phyloP scores from a whole-genome alignment of 1,140 invertebrate genomes.

The Cydia splendana region DNA sequence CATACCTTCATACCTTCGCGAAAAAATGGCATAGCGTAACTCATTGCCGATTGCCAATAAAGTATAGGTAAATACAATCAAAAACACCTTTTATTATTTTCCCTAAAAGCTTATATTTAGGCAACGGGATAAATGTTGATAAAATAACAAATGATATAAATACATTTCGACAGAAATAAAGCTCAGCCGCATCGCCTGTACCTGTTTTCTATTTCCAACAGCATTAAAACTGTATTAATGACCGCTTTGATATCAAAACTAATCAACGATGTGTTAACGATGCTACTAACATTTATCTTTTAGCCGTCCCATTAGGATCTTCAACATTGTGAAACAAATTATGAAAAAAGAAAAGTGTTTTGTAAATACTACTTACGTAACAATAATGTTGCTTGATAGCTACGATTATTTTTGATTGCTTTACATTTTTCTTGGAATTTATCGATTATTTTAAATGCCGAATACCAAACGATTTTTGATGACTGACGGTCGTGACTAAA shows the following conservation, averaged over 20 bases:
- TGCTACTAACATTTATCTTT: not conserved
- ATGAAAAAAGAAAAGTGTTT: not conserved
- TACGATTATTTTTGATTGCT: not conserved
- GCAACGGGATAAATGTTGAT: no score
- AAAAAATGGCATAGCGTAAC: no score
- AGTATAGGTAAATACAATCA: no score
- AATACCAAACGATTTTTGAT: not conserved
- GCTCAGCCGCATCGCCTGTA: no score
- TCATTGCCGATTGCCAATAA: no score
- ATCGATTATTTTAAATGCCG: not conserved
- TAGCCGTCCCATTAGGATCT: slow-evolving; percentile 5
- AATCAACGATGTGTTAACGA: slow-evolving; percentile 25
- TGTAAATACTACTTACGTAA: not conserved
- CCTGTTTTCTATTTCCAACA: slow-evolving; percentile 7
- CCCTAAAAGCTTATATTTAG: no score
- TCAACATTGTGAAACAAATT: slow-evolving; percentile 1
- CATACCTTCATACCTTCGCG: no score
- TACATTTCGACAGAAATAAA: no score
- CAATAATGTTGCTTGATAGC: not conserved
- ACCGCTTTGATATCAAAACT: slow-evolving; percentile 10
- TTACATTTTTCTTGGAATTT: not conserved
- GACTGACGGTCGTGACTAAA: slow-evolving; percentile 43
- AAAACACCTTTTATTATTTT: no score
- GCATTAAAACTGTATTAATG: slow-evolving; percentile 2
- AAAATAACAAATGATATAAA: no score